Evolutionary conservation across 2,888 invertebrate species (phyloP).

Genomic region (Zonitis immaculata): DNA sequence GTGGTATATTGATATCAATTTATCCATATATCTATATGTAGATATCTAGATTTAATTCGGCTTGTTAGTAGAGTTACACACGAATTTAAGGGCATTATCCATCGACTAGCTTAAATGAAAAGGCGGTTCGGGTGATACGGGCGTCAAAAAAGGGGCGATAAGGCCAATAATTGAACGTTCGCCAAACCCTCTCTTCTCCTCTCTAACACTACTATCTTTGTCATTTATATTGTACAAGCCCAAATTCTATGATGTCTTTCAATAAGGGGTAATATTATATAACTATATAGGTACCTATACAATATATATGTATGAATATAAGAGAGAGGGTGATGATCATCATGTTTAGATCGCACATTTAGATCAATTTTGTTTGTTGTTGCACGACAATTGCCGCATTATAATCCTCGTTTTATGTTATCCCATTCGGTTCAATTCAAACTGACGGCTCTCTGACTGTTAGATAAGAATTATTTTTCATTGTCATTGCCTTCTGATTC

Average conservation of each 20-base stretch:
- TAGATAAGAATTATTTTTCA: slow-evolving; percentile 41
- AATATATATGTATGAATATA: no score
- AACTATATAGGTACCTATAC: no score
- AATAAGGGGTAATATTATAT: not conserved
- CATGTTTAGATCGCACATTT: slow-evolving; percentile 50
- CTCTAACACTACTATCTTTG: not conserved
- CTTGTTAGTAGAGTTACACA: slow-evolving; percentile 29
- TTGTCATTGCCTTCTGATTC: slow-evolving; percentile 25
- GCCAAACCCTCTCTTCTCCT: slow-evolving; percentile 34
- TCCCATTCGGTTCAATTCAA: slow-evolving; percentile 7
- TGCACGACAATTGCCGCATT: slow-evolving; percentile 48
- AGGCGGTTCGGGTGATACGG: slow-evolving; percentile 42
- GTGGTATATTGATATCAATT: not conserved
- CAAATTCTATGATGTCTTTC: not conserved
- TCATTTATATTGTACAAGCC: not conserved
- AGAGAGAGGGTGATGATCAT: slow-evolving; percentile 37
- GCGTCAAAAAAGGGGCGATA: slow-evolving; percentile 42
- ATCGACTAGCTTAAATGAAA: slow-evolving; percentile 36
- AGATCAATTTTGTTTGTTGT: slow-evolving; percentile 50
- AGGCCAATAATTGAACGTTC: slow-evolving; percentile 47
- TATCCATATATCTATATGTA: no score
- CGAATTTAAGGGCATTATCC: slow-evolving; percentile 34
- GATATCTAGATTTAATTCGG: slow-evolving; percentile 6
- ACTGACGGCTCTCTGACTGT: slow-evolving; percentile 1
- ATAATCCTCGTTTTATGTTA: slow-evolving; percentile 45